phyloP scores from a whole-genome alignment of 2,888 invertebrate genomes.

The Schizaphis graminum region DNA sequence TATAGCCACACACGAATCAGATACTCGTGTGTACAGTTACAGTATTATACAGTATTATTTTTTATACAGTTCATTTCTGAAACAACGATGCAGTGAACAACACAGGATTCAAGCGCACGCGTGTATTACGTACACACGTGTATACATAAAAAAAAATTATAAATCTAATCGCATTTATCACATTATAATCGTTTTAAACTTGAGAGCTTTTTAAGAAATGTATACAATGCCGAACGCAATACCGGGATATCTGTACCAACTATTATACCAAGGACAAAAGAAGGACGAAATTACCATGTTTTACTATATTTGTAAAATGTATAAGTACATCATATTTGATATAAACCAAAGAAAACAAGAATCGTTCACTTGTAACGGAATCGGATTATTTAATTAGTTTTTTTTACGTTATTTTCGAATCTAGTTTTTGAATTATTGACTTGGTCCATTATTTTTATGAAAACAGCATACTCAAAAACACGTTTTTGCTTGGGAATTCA shows the following conservation, averaged over 20 bases:
- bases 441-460: slow-evolving; percentile 42
- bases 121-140: neutral
- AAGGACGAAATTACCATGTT: slow-evolving; percentile 14
- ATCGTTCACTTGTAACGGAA: slow-evolving; percentile 9
- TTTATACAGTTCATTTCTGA: neutral
- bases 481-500: slow-evolving; percentile 38
- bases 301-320: neutral
- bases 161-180: neutral
- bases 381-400: slow-evolving; percentile 46
- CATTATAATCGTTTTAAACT: neutral
- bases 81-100: neutral
- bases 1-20: neutral
- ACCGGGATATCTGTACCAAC: neutral
- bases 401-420: slow-evolving; percentile 18
- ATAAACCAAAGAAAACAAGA: neutral
- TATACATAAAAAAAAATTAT: neutral
- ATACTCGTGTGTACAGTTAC: neutral
- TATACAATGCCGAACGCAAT: neutral
- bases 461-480: slow-evolving; percentile 49
- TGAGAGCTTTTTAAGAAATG: neutral
- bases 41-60: neutral
- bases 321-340: neutral
- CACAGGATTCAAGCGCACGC: neutral
- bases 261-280: neutral
- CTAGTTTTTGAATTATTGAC: slow-evolving; percentile 38